A percentile compares a stretch with the other conserved stretches of the same genome.
Evolutionary conservation across 2,113 vertebrate genomes (phyloP).

Genomic region (Cyanoliseus patagonus): DNA sequence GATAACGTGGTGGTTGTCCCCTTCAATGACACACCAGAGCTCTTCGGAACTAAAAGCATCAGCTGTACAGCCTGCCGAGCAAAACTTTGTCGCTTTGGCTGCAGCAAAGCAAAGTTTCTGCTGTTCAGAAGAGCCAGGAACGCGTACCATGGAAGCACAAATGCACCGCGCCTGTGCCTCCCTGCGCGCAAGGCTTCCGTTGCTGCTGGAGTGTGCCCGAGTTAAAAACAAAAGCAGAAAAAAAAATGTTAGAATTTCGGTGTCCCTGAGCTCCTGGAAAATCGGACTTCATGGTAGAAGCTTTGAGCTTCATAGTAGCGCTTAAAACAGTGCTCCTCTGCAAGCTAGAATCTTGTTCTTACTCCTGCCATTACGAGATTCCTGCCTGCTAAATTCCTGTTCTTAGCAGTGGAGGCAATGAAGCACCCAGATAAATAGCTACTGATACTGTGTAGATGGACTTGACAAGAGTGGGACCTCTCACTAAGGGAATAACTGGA

Average conservation of each 20-base stretch:
- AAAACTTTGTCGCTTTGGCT: background rate
- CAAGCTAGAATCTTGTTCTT: background rate
- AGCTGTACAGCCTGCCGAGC: background rate
- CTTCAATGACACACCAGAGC: background rate
- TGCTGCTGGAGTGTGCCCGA: accelerated
- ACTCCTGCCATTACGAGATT: background rate
- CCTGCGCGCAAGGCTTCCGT: accelerated
- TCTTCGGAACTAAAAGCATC: background rate
- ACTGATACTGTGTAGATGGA: background rate
- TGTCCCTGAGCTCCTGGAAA: background rate
- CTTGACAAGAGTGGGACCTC: background rate
- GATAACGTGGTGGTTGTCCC: background rate
- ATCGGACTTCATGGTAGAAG: background rate
- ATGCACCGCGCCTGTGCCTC: accelerated
- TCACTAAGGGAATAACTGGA: background rate
- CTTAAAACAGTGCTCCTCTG: background rate
- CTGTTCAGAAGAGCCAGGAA: background rate
- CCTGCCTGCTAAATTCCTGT: background rate
- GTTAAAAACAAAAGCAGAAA: background rate
- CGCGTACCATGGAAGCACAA: accelerated
- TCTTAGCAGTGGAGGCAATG: background rate
- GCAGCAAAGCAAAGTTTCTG: background rate
- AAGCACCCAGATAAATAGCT: background rate
- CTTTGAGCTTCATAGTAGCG: background rate
- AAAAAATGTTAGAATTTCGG: background rate